Base-by-base conservation (phyloP, 2,888 invertebrate genomes). In the Limnephilus rhombicus region DNA sequence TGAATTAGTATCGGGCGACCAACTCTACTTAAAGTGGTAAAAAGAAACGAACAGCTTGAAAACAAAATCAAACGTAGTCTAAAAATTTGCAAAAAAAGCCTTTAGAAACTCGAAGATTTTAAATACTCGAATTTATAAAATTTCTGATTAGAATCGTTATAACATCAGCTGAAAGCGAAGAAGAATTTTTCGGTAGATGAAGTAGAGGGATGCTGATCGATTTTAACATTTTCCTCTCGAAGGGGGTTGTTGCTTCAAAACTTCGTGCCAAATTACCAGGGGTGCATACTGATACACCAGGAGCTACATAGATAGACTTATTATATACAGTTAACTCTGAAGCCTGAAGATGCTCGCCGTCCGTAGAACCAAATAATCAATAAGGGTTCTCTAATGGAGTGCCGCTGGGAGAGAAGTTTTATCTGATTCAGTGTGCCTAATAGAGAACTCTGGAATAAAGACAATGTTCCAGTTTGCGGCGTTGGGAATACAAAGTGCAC, bases 251-350 rank as follows among this genome's bases (percentile, higher is more conserved):
- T 86, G 31, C 13, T 88, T 24, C 18, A 18, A 9, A 88, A 88
- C 68, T 88, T 24, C 88, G 88, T 88, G 88, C 88, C 88, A 88
- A 88, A 68, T 88, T 68, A 88, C 68, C 88, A 68, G 80, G 88
- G 88, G 88, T 88, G 88, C 88, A 88, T 53, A 68, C 53, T 68
- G 68, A 34, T 68, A 37, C 68, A 53, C 34, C 24, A n/a, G 68
- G 24, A 68, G 24, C 9, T 0, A 68, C n/a, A n/a, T n/a, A n/a
- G n/a, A 9, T 9, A 68, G 24, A 68, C 24, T 68, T 68, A 2
- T 68, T 68, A 2, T 85, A 68, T 68, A 24, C 24, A 24, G 68
- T 68, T n/a, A 29, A 49, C 41, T 45, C 13, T n/a, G 13, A 5
- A 37, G n/a, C 15, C 86, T 41, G 85, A 85, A 85, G 85, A 85